Evolutionary conservation across 35 echinoderm and acorn worm genomes (phyloP).

Genomic region (Heliocidaris erythrogramma): DNA sequence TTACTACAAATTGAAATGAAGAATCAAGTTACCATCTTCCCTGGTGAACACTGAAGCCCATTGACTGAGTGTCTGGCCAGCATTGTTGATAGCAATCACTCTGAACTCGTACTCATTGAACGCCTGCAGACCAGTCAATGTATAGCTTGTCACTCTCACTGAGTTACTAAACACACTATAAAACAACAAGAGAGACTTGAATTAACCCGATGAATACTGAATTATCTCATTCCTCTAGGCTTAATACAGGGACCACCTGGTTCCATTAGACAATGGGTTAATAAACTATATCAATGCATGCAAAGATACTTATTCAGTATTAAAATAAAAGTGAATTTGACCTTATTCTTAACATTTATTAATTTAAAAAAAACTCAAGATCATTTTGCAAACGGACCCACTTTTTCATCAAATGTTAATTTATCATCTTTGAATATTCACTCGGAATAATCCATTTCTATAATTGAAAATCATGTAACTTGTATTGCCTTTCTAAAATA

Average conservation of each 20-base stretch:
- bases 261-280: too few relatives aligned
- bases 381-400: too few relatives aligned
- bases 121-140: constrained; percentile 54
- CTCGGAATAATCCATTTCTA: too few relatives aligned
- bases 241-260: too few relatives aligned
- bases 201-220: too few relatives aligned
- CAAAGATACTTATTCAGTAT: not conserved
- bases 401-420: too few relatives aligned
- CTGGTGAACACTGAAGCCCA: constrained; percentile 84
- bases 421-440: too few relatives aligned
- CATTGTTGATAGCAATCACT: constrained; percentile 77
- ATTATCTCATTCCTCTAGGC: too few relatives aligned
- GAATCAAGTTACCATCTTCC: constrained; percentile 74
- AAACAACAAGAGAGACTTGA: too few relatives aligned
- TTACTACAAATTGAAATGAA: not conserved
- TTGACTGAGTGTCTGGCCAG: constrained; percentile 74
- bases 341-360: not conserved
- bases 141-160: constrained; percentile 73
- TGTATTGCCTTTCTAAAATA: too few relatives aligned
- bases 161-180: constrained; percentile 73
- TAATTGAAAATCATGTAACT: too few relatives aligned
- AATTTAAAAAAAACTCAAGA: too few relatives aligned
- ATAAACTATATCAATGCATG: not conserved
- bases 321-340: not conserved
- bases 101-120: constrained; percentile 94